phyloP scores from a whole-genome alignment of 2,797 vertebrate species.

The Smutsia temminckii region DNA sequence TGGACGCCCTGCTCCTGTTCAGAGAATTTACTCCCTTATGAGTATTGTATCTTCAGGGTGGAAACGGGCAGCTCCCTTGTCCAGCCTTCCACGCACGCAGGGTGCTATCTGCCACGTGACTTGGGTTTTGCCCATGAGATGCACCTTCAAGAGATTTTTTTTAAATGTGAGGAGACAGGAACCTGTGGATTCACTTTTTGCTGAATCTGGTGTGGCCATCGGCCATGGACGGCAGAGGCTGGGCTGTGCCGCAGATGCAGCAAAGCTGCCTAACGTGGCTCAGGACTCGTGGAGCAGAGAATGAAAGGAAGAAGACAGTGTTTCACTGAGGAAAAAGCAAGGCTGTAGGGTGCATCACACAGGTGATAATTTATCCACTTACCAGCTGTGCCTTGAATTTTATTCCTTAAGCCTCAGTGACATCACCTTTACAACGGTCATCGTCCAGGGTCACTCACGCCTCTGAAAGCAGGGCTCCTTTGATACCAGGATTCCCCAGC shows the following conservation, averaged over 20 bases:
- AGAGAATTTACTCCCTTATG: neutral
- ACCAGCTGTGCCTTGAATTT: neutral
- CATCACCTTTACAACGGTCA: neutral
- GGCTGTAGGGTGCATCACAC: neutral
- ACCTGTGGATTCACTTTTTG: neutral
- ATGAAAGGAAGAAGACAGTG: neutral
- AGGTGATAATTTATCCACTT: neutral
- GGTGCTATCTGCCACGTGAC: neutral
- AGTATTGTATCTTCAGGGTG: neutral
- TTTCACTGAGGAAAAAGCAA: neutral
- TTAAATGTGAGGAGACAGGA: neutral
- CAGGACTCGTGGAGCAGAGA: neutral
- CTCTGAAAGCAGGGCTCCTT: neutral
- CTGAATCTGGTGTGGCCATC: neutral
- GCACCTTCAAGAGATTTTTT: neutral
- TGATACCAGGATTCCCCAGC: neutral
- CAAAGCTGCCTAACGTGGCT: neutral
- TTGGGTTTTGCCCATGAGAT: neutral
- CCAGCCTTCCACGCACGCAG: neutral
- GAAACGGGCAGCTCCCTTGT: neutral
- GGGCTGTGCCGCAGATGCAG: neutral
- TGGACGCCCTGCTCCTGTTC: neutral
- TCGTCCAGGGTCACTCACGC: neutral
- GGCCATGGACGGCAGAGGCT: accelerated
- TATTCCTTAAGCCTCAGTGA: neutral